Evolutionary conservation across 2,888 invertebrate genomes (phyloP).

Genomic region (Oligia latruncula): DNA sequence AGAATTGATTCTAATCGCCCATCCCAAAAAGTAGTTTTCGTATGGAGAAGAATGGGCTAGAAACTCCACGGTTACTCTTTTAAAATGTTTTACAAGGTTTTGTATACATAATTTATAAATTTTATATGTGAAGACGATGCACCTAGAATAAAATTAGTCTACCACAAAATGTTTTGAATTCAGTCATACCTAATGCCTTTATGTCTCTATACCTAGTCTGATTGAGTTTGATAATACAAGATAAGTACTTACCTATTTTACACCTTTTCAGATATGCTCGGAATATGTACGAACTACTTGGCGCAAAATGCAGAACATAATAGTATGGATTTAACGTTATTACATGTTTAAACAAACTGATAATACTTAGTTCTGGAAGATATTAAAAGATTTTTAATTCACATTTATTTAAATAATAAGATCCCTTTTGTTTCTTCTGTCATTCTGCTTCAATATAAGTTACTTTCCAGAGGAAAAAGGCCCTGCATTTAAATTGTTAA

Average conservation of each 20-base stretch:
- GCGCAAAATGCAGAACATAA: conserved; percentile 82
- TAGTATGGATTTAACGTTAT: conserved; percentile 74
- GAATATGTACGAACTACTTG: conserved; percentile 80
- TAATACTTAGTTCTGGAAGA: not conserved
- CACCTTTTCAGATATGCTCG: conserved; percentile 79
- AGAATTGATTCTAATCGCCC: too few relatives aligned
- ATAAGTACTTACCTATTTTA: not conserved
- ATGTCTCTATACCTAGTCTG: not conserved
- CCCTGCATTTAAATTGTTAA: conserved; percentile 76
- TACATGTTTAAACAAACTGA: not conserved
- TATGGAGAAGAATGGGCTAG: too few relatives aligned
- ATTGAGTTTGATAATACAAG: not conserved
- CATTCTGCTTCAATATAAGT: not conserved
- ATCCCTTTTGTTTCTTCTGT: not conserved
- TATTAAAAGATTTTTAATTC: not conserved
- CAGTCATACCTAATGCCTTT: not conserved
- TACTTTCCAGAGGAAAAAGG: conserved; percentile 80
- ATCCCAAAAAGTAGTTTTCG: too few relatives aligned
- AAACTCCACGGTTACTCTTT: too few relatives aligned
- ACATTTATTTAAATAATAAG: not conserved
- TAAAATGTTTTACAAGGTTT: too few relatives aligned
- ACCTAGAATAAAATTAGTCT: too few relatives aligned
- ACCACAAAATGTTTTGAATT: not conserved
- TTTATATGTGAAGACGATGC: too few relatives aligned
- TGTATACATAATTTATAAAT: too few relatives aligned